Evolutionary conservation across 1,140 invertebrate genomes (phyloP).

Genomic region (Delia radicum): DNA sequence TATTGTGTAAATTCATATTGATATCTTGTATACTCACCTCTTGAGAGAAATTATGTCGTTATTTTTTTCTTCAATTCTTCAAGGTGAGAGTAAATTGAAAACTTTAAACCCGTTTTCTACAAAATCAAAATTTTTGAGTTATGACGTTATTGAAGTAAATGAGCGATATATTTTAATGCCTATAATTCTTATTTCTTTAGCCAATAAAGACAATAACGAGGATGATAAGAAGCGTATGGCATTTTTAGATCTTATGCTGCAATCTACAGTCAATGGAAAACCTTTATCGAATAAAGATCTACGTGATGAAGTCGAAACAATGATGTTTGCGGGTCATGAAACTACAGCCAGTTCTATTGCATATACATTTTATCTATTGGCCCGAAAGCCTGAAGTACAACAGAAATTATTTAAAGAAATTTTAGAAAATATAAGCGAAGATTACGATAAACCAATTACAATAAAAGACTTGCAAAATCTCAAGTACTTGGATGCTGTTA

Average conservation of each 20-base stretch:
- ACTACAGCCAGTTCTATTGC: conserved; percentile 64
- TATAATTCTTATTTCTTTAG: too few species aligned
- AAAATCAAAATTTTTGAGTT: too few species aligned
- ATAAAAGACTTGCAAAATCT: conserved; percentile 31
- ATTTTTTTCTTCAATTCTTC: too few species aligned
- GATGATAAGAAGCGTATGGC: conserved; percentile 68
- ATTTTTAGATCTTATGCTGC: conserved; percentile 75
- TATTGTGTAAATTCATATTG: too few species aligned
- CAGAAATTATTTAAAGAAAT: conserved; percentile 64
- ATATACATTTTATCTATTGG: conserved; percentile 61
- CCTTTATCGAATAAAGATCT: conserved; percentile 66
- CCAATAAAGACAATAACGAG: too few species aligned
- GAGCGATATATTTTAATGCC: too few species aligned
- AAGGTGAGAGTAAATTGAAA: too few species aligned
- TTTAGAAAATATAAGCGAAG: conserved; percentile 58
- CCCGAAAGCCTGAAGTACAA: conserved; percentile 61
- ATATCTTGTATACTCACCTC: too few species aligned
- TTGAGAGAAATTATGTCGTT: too few species aligned
- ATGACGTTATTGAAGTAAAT: too few species aligned
- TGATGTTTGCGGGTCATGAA: conserved; percentile 76
- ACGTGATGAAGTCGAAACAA: conserved; percentile 72
- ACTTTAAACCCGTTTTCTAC: too few species aligned
- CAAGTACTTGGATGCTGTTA: conserved; percentile 59
- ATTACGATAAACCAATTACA: conserved; percentile 31
- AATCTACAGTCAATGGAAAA: conserved; percentile 61